These are phyloP conservation scores for Polyodon spathula DNA, from an alignment of 2,113 vertebrate genomes.

Conservation along the genomic window DNA sequence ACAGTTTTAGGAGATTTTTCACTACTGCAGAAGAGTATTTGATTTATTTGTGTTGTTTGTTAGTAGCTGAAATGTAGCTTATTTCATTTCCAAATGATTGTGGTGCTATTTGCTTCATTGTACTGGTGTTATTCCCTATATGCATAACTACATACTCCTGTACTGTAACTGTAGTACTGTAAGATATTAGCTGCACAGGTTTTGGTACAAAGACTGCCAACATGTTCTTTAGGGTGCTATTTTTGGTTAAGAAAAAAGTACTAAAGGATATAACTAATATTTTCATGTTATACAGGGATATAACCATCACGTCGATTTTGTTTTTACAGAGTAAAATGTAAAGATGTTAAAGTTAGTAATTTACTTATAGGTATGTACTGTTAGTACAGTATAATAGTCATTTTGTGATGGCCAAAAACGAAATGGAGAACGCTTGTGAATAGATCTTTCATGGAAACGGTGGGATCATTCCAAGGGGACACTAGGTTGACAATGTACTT, in stretches of 20 bases:
- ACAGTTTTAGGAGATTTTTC: too few species aligned
- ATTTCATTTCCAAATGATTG: slow-evolving; percentile 32
- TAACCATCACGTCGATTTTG: slow-evolving; percentile 41
- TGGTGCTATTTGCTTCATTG: slow-evolving; percentile 37
- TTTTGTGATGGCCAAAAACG: slow-evolving; percentile 47
- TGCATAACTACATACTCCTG: slow-evolving; percentile 47
- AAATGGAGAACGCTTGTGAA: slow-evolving; percentile 43
- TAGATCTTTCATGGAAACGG: slow-evolving; percentile 35
- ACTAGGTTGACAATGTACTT: slow-evolving; percentile 34
- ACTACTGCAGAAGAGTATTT: too few species aligned
- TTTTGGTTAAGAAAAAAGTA: slow-evolving; percentile 44
- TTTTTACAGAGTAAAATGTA: slow-evolving; percentile 43
- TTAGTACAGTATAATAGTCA: slow-evolving; percentile 46
- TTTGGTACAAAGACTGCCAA: slow-evolving; percentile 57
- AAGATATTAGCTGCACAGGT: slow-evolving; percentile 59
- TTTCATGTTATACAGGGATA: slow-evolving; percentile 59
- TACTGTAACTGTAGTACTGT: slow-evolving; percentile 70
- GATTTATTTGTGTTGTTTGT: slow-evolving; percentile 41
- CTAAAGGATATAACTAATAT: slow-evolving; percentile 42
- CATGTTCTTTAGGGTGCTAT: slow-evolving; percentile 72
- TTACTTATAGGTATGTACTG: slow-evolving; percentile 52
- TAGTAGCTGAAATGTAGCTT: slow-evolving; percentile 43
- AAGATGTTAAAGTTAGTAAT: slow-evolving; percentile 51
- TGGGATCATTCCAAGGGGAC: slow-evolving; percentile 44
- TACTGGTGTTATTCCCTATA: slow-evolving; percentile 43